Conservation (phyloP, 2,888 invertebrate genomes). For the Lapara coniferarum region DNA sequence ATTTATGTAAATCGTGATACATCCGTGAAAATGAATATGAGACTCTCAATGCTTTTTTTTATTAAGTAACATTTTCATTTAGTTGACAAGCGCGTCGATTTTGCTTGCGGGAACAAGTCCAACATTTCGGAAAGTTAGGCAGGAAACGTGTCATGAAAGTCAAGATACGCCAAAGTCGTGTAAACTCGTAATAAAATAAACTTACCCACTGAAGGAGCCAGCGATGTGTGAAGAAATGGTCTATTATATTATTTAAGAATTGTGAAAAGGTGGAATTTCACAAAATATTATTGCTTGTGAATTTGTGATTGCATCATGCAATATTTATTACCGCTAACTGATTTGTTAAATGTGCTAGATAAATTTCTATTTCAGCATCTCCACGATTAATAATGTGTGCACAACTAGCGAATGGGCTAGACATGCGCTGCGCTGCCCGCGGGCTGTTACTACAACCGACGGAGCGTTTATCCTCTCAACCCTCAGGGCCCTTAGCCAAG, state of each 20-base stretch:
- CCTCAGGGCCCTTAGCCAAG: no score
- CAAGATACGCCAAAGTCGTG: constrained; percentile 57
- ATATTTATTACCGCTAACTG: no score
- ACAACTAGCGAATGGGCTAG: no score
- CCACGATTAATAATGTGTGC: no score
- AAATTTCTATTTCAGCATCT: no score
- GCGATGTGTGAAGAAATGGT: constrained; percentile 43
- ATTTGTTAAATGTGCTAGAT: no score
- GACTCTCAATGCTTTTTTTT: constrained; percentile 33
- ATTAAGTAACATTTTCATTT: constrained; percentile 43
- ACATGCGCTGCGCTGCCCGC: no score
- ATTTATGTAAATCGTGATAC: constrained; percentile 3
- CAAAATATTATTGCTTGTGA: neutral
- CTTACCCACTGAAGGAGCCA: constrained; percentile 52
- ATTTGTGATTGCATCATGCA: no score
- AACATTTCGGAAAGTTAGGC: constrained; percentile 61
- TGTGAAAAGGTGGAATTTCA: neutral
- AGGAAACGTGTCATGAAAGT: constrained; percentile 61
- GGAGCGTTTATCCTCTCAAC: no score
- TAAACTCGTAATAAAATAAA: constrained; percentile 67
- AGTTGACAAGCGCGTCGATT: constrained; percentile 60
- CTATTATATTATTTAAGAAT: constrained; percentile 19
- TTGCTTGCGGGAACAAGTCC: constrained; percentile 59
- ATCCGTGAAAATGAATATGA: constrained; percentile 11
- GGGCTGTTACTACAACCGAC: no score